Base-by-base conservation (phyloP, 2,113 vertebrate species). In the Okapia johnstoni region DNA sequence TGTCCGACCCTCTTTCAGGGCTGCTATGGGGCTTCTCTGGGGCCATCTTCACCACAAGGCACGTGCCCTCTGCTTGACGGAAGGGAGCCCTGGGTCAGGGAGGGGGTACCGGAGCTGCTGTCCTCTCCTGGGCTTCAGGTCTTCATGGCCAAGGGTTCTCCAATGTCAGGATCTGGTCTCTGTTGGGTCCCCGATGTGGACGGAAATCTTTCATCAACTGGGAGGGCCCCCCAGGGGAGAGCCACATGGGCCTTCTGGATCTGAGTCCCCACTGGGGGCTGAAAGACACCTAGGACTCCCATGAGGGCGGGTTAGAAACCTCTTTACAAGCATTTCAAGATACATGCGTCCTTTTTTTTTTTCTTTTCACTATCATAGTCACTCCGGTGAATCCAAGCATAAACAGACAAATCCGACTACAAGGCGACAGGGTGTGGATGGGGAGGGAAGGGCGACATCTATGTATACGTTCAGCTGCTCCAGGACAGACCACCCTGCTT, bases 321-420 rank as follows among this genome's bases (percentile, higher is more conserved):
- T 97, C 98, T 98, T 97, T 96, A 98, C 96, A 98, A 97, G 97
- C 97, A 80, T 98, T 98, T 88, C 93, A 93, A 96, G 96, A 92
- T 95, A 97, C 97, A 98, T 98, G 97, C 97, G 77, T 96, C 87
- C 79, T 46, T 94, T 94, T 90, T 96, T 87, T 54, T 92, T 48
- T 77, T 77, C 52, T 97, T 97, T 63, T 93, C 93, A 89, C 88
- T 97, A 94, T 97, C 98, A 91, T 93, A 95, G 92, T 98, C 98
- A 98, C 98, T 98, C 98, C 97, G 98, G 98, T 98, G 98, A 98
- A 87, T 98, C 98, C 98, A 98, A 98, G 98, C 98, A 98, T 96
- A 98, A 98, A 98, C 98, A 98, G 98, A 99, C 98, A 98, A 96
- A 97, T 98, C 98, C 93, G 89, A 98, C 96, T 98, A 98, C 98